phyloP scores from a whole-genome alignment of 2,888 invertebrate species.

The Ennomos quercinarius region DNA sequence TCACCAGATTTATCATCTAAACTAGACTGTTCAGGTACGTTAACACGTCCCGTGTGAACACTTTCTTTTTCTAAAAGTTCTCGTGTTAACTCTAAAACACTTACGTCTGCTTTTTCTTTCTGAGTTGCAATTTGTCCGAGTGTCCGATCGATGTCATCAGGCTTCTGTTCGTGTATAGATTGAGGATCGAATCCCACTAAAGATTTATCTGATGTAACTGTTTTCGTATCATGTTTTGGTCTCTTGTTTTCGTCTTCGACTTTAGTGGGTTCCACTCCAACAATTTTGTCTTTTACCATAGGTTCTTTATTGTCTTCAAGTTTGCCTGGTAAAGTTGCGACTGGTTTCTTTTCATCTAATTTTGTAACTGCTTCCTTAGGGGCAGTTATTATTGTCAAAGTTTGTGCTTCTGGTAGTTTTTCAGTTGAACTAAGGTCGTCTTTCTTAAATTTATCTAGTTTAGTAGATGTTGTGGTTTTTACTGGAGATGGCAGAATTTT shows the following conservation, averaged over 20 bases:
- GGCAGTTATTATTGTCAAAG: background rate
- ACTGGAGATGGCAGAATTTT: constrained; percentile 41
- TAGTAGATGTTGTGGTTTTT: constrained; percentile 12
- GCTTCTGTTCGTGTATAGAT: constrained; percentile 7
- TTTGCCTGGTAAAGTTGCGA: background rate
- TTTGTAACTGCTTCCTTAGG: constrained; percentile 1
- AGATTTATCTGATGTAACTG: constrained; percentile 18
- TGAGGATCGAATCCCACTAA: background rate
- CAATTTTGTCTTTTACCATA: background rate
- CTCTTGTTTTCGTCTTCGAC: constrained; percentile 4
- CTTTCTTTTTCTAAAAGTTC: constrained; percentile 51
- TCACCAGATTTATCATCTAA: background rate
- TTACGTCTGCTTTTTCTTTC: constrained; percentile 29
- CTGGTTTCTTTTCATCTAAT: constrained; percentile 3
- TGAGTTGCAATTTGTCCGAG: constrained; percentile 5
- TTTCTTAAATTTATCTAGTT: background rate
- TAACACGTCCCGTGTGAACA: constrained; percentile 32
- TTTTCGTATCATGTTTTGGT: constrained; percentile 14
- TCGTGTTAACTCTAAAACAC: constrained; percentile 45
- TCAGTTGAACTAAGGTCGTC: background rate
- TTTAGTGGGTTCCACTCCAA: constrained; percentile 2
- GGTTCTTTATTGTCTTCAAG: constrained; percentile 2
- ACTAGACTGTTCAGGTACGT: constrained; percentile 20
- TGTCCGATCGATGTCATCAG: constrained; percentile 1
- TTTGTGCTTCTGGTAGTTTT: background rate